A percentile compares a stretch with the other conserved stretches of the same genome.
Evolutionary conservation across 2,113 vertebrate genomes (phyloP).

Genomic region (Paracanthobrama guichenoti): DNA sequence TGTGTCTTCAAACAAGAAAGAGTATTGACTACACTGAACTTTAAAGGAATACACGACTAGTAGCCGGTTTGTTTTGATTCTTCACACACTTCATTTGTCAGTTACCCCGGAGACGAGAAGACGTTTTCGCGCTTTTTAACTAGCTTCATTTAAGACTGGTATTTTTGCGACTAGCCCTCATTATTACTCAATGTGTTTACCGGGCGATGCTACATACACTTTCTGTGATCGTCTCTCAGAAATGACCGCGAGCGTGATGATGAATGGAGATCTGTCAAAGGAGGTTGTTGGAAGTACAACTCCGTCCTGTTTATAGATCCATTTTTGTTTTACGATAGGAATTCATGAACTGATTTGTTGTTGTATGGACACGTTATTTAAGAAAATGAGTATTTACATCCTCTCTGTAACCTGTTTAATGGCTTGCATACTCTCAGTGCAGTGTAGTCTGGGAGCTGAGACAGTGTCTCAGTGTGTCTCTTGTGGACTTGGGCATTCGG

Average conservation of each 20-base stretch:
- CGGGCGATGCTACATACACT: not conserved
- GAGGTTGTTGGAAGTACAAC: slow-evolving; percentile 11
- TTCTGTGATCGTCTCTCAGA: slow-evolving; percentile 39
- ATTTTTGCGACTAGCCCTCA: slow-evolving; percentile 22
- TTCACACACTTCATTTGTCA: slow-evolving; percentile 17
- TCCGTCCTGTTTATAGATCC: slow-evolving; percentile 26
- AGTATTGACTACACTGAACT: slow-evolving; percentile 8
- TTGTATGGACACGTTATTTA: slow-evolving; percentile 47
- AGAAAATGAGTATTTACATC: slow-evolving; percentile 65
- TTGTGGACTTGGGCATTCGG: slow-evolving; percentile 84
- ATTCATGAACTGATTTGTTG: slow-evolving; percentile 25
- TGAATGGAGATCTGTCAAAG: slow-evolving; percentile 40
- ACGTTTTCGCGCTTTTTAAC: slow-evolving; percentile 9
- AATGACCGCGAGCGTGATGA: slow-evolving; percentile 43
- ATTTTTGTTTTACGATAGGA: not conserved
- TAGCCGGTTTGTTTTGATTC: not conserved
- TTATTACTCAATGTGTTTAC: slow-evolving; percentile 2
- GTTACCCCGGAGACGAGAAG: slow-evolving; percentile 41
- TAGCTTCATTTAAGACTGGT: not conserved
- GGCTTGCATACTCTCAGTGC: slow-evolving; percentile 64
- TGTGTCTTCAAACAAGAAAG: not conserved
- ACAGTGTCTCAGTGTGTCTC: slow-evolving; percentile 80
- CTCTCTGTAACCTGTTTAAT: slow-evolving; percentile 62
- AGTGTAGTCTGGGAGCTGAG: slow-evolving; percentile 71
- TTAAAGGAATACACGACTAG: slow-evolving; percentile 28